These are phyloP conservation scores for Crossaster papposus DNA, from an alignment of 53 echinoderm and acorn worm genomes.

Conservation along the genomic window DNA sequence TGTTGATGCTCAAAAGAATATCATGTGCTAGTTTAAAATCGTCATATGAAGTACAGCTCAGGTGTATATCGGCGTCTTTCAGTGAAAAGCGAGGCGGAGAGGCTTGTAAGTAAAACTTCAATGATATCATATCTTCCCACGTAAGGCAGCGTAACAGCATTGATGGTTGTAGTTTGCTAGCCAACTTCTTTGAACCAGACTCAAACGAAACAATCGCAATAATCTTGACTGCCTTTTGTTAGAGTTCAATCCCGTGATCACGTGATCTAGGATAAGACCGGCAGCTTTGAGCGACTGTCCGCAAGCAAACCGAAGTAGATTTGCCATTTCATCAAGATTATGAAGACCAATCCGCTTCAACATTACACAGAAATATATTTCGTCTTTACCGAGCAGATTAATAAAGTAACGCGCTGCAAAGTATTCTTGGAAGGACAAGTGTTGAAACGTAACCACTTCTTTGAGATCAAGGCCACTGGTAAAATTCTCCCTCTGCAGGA, in stretches of 20 bases:
- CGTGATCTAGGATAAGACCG: not conserved
- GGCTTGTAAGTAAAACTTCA: not conserved
- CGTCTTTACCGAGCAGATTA: not conserved
- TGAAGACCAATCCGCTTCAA: not conserved
- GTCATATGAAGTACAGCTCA: not conserved
- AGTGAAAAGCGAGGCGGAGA: not conserved
- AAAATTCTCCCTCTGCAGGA: constrained; percentile 3
- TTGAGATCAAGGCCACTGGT: not conserved
- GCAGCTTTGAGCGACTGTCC: not conserved
- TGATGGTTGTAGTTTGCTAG: not conserved
- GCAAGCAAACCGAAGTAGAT: not conserved
- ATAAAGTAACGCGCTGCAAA: not conserved
- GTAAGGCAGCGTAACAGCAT: not conserved
- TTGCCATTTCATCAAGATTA: not conserved
- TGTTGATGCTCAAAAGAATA: not conserved
- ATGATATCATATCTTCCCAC: not conserved
- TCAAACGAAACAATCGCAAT: not conserved
- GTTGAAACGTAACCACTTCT: not conserved
- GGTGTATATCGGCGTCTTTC: not conserved
- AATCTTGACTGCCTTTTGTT: not conserved
- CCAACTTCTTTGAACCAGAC: not conserved
- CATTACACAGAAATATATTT: not conserved
- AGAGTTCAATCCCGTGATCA: not conserved
- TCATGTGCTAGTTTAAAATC: not conserved
- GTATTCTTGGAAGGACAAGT: constrained; percentile 29